Evolutionary conservation across 2,113 vertebrate genomes (phyloP).

Genomic region (Salvelinus sp.): DNA sequence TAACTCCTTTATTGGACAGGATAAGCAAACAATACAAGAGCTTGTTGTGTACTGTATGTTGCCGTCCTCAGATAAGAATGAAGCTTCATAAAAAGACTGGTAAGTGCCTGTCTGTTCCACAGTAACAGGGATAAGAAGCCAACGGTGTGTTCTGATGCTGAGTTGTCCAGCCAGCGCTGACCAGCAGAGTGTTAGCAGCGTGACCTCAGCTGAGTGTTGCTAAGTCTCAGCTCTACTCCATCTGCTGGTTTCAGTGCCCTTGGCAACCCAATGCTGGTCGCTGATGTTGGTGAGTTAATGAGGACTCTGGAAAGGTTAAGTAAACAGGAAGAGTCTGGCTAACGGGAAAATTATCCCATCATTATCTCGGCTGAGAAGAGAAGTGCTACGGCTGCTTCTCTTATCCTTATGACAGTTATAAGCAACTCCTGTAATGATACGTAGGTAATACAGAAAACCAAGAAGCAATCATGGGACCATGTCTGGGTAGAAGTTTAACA

Average conservation of each 20-base stretch:
- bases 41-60: neutral
- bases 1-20: neutral
- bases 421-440: slow-evolving; percentile 69
- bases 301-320: slow-evolving; percentile 77
- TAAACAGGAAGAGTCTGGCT: slow-evolving; percentile 74
- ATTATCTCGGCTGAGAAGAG: slow-evolving; percentile 54
- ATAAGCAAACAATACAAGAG: neutral
- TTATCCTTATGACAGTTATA: slow-evolving; percentile 69
- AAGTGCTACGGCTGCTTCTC: slow-evolving; percentile 50
- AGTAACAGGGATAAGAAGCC: slow-evolving; percentile 55
- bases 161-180: slow-evolving; percentile 34
- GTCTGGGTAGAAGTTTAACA: slow-evolving; percentile 30
- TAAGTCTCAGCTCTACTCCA: slow-evolving; percentile 60
- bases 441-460: slow-evolving; percentile 50
- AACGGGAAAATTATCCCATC: slow-evolving; percentile 69
- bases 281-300: slow-evolving; percentile 73
- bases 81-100: slow-evolving; percentile 36
- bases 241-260: slow-evolving; percentile 71
- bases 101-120: slow-evolving; percentile 33
- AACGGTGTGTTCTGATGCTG: slow-evolving; percentile 58
- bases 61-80: slow-evolving; percentile 39
- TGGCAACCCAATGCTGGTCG: slow-evolving; percentile 66
- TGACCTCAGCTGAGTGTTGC: slow-evolving; percentile 65
- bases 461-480: slow-evolving; percentile 39
- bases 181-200: slow-evolving; percentile 49